These are phyloP conservation scores for Gracilinanus agilis DNA, from an alignment of 2,113 vertebrate genomes.

Conservation along the genomic window DNA sequence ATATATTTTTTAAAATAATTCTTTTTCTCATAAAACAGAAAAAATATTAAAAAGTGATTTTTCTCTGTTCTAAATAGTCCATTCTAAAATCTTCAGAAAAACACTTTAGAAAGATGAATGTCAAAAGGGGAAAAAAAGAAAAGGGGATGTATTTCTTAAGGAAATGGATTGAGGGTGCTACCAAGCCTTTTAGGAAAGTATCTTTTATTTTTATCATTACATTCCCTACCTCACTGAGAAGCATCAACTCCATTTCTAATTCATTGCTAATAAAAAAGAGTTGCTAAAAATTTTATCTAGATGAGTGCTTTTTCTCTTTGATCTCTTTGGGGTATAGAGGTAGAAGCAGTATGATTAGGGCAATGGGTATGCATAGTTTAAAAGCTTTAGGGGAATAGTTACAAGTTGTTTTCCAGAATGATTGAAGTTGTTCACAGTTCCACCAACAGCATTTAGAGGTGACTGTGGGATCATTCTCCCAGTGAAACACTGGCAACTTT, in stretches of 20 bases:
- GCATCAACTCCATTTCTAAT: not conserved
- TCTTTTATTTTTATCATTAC: no score
- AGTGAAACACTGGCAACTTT: not conserved
- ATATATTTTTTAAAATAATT: no score
- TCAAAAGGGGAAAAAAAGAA: no score
- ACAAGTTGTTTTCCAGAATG: not conserved
- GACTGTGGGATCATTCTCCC: not conserved
- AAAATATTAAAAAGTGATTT: no score
- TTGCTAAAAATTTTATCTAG: not conserved
- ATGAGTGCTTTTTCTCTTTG: not conserved
- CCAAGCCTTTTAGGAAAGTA: no score
- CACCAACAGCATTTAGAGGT: not conserved
- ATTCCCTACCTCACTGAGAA: not conserved
- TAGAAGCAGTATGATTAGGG: not conserved
- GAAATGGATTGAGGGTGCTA: no score
- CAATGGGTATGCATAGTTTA: not conserved
- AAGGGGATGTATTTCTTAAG: no score
- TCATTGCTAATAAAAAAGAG: not conserved
- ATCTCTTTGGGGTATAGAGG: not conserved
- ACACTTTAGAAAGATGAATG: no score
- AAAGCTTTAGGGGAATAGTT: not conserved
- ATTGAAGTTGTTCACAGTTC: not conserved
- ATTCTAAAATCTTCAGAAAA: no score
- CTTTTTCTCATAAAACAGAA: no score
- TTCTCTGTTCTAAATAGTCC: no score